phyloP scores from a whole-genome alignment of 2,888 invertebrate species.

The Drosophila acutilabella region DNA sequence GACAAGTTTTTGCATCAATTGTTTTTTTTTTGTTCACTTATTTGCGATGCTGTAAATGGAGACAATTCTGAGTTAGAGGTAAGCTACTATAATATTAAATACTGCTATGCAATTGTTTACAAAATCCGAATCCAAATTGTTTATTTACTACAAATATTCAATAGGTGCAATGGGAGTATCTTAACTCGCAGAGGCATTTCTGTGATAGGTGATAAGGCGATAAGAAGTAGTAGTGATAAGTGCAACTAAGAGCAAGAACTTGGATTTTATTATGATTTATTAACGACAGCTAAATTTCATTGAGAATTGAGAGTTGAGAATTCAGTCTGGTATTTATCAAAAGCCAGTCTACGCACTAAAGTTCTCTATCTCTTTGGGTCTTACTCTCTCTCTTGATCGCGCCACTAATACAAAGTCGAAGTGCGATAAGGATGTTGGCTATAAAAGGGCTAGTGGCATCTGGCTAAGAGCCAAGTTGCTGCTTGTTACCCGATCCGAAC shows the following conservation, averaged over 20 bases:
- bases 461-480: conserved; percentile 42
- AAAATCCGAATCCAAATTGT: conserved; percentile 2
- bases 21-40: conserved; percentile 36
- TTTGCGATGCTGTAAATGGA: conserved; percentile 31
- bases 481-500: conserved; percentile 33
- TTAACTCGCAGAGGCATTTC: background rate
- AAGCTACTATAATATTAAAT: background rate
- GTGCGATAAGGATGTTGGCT: conserved; percentile 41
- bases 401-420: conserved; percentile 30
- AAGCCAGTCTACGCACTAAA: background rate
- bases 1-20: conserved; percentile 9
- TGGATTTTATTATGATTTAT: background rate
- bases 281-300: conserved; percentile 18
- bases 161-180: conserved; percentile 1
- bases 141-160: conserved; percentile 6
- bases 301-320: conserved; percentile 28
- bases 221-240: background rate
- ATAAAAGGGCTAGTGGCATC: conserved; percentile 44
- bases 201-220: background rate
- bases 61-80: conserved; percentile 6
- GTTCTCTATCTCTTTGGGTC: conserved; percentile 13
- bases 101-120: background rate
- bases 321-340: conserved; percentile 29
- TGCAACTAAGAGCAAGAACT: background rate
- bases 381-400: conserved; percentile 38